Evolutionary conservation across 2,113 vertebrate genomes (phyloP), one percentile per base, ranked within the genome.

Genomic region (Aspidoscelis tigris): DNA sequence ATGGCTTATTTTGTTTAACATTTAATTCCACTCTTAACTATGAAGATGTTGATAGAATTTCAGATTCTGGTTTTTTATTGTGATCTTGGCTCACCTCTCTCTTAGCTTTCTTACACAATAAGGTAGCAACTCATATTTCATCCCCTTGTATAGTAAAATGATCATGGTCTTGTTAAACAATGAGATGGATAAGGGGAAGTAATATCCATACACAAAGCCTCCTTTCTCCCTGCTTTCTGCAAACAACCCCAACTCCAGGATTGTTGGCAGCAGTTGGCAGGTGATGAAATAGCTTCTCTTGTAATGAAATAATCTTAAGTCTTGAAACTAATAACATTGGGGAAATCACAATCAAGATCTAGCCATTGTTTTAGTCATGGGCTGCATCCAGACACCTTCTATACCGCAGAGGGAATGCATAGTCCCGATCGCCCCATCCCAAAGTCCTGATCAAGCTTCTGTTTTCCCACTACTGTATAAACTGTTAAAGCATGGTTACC

Each of bases 51-150:
- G 39, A 74, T 74, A 73, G 53, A 82, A 74, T 73, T 82, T 21
- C n/a, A 39, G 41, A 44, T 79, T 68, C 5, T 33, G 26, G 11
- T 82, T 55, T n/a, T 81, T 82, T 82, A 74, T 74, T 64, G 70
- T 64, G 55, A 53, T 55, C 81, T 82, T 82, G 71, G 55, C 55
- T 74, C 71, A n/a, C 58, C 55, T 74, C 41, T 47, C 21, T 58
- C 24, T 58, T 24, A 81, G 69, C 50, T 61, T 81, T 81, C 71
- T 65, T 65, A 74, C 47, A 74, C 61, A 82, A 74, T 82, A 24
- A 65, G 50, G 71, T n/a, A 74, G 41, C 24, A 74, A 82, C 71
- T 82, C 71, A 82, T 74, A 74, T 82, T 82, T 82, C 55, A 73
- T 3, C 74, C 71, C n/a, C 70, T 65, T 73, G 39, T 47, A 33